Base-by-base conservation (phyloP, 2,113 vertebrate species). In the Pungitius pungitius region DNA sequence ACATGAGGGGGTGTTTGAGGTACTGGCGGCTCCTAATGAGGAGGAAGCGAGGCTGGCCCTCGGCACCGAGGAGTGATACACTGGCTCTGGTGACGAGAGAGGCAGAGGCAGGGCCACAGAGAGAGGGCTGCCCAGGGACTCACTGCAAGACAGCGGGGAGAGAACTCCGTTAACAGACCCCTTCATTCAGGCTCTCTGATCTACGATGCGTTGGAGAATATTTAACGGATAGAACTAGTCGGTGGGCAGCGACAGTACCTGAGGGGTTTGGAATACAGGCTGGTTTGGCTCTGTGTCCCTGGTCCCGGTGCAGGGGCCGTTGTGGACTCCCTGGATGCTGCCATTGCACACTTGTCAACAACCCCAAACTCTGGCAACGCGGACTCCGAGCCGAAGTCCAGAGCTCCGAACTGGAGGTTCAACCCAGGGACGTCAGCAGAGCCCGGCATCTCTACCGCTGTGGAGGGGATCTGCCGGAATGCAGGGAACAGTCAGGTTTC, bases 381-480 rank as follows among this genome's bases (percentile, higher is more conserved):
- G 1, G 96, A 93, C 86, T 98, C 97, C 3, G 96, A 96, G 87
- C 97, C 97, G 85, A 99, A 99, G 88, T 99, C 96, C 49, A 99
- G 82, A 26, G 97, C 96, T 43, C 97, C 97, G 83, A 99, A 99
- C 86, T 99, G 97, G 84, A 99, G 95, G 86, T 98, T 97, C 70
- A 99, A 93, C 40, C 95, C 96, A 0, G 95, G 95, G 54, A 99
- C 76, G 22, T 99, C 97, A 8, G 96, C 90, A 18, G 96, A 95
- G 66, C 96, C 97, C 14, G 97, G 97, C 97, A 99, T 98, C 90
- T 99, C 97, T 73, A 99, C 97, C 3, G 97, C 97, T 35, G 96
- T 96, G 47, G 94, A 92, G 62, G 97, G 96, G 80, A 96, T 97
- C 97, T 99, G 78, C 14, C n/a, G 47, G 15, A 20, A 39, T 0